Conservation (phyloP, 2,888 invertebrate genomes). For the Hipparchia semele region DNA sequence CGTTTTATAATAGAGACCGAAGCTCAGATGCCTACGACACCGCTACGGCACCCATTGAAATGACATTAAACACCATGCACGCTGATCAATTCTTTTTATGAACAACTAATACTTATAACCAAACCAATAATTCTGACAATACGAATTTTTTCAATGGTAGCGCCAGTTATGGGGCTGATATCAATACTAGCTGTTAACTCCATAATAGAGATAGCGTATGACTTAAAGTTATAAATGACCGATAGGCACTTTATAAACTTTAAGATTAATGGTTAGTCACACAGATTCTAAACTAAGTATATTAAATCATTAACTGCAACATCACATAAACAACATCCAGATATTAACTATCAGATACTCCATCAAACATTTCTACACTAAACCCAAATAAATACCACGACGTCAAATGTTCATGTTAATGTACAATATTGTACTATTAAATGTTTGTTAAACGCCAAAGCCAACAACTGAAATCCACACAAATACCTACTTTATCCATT, state of each 20-base stretch:
- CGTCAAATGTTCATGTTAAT: constrained; percentile 46
- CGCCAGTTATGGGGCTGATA: constrained; percentile 42
- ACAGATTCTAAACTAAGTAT: constrained; percentile 71
- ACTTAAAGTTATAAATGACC: constrained; percentile 57
- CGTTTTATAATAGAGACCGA: constrained; percentile 46
- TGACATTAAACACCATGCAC: constrained; percentile 64
- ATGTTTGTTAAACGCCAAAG: constrained; percentile 42
- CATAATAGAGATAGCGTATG: constrained; percentile 47
- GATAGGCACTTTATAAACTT: constrained; percentile 54
- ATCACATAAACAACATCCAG: constrained; percentile 81
- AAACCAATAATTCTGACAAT: constrained; percentile 41
- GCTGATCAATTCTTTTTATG: constrained; percentile 38
- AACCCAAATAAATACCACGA: constrained; percentile 55
- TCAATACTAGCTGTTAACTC: constrained; percentile 47
- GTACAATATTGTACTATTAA: constrained; percentile 28
- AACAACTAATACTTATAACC: constrained; percentile 41
- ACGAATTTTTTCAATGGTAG: constrained; percentile 44
- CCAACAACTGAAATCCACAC: constrained; percentile 46
- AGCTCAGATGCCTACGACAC: constrained; percentile 48
- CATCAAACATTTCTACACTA: constrained; percentile 79
- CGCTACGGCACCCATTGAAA: constrained; percentile 54
- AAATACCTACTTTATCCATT: constrained; percentile 80
- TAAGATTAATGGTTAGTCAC: constrained; percentile 60
- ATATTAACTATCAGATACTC: constrained; percentile 76
- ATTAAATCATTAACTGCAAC: constrained; percentile 70